Conservation (phyloP, 2,113 vertebrate species). For the Nicator chloris region DNA sequence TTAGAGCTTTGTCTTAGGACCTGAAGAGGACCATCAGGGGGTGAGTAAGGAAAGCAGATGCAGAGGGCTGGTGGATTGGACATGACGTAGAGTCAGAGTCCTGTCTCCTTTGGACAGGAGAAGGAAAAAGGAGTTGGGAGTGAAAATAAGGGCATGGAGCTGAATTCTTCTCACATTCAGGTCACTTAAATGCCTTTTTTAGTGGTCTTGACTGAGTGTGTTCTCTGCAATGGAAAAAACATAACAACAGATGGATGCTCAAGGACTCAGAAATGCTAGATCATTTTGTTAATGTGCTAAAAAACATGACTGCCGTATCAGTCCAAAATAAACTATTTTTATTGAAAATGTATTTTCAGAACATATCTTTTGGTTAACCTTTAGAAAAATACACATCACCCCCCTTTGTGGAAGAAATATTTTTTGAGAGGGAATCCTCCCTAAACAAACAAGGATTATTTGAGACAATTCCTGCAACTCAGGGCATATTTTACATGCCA, state of each 20-base stretch:
- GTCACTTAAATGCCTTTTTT: neutral
- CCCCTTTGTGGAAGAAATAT: conserved; percentile 2
- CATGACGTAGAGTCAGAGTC: neutral
- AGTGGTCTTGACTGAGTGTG: neutral
- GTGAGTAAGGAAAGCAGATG: neutral
- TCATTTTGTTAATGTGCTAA: neutral
- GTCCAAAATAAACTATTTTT: conserved; percentile 53
- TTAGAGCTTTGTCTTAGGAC: neutral
- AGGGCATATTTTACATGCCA: neutral
- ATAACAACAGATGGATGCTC: neutral
- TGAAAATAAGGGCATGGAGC: neutral
- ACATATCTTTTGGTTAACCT: conserved; percentile 5
- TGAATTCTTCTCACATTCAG: neutral
- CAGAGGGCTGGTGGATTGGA: neutral
- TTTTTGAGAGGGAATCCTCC: conserved; percentile 26
- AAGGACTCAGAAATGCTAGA: conserved; percentile 12
- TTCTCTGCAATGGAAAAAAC: neutral
- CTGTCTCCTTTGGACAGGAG: neutral
- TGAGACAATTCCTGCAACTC: neutral
- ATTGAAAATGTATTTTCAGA: conserved; percentile 45
- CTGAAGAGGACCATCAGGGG: accelerated
- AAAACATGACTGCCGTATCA: neutral
- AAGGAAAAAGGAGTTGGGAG: neutral
- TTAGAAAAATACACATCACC: conserved; percentile 31
- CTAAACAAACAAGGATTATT: conserved; percentile 31